Base-by-base conservation (phyloP, 2,888 invertebrate species). In the Nematopogon swammerdamellus region DNA sequence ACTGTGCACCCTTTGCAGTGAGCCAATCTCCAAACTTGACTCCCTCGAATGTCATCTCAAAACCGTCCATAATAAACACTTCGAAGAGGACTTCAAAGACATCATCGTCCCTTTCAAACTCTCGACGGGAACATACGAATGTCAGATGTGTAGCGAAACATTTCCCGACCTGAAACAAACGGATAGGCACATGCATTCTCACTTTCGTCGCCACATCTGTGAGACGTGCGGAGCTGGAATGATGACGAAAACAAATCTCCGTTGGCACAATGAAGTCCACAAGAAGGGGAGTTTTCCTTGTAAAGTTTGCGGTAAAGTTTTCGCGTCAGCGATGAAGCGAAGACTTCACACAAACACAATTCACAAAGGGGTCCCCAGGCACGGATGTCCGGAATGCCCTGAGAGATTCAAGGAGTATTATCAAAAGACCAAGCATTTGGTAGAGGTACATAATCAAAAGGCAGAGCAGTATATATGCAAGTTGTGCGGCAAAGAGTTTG, bases 401-500 rank as follows among this genome's bases (percentile, higher is more conserved):
- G 76, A 76, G 11, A 76, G 77, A 10, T 79, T 79, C 49, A 72
- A 74, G 0, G 75, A 75, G 0, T 77, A 77, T 76, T 75, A 77
- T 52, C 55, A 74, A 1, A 57, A 76, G 4, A 74, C 72, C 51
- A 61, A 75, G 1, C 79, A 79, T 51, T 58, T 79, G 1, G 72
- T 75, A 69, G 79, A 79, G 57, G 67, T 72, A 11, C 79, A 79
- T 50, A 75, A 76, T 48, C 72, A 71, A 49, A 72, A 70, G 47
- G 72, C 77, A 0, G 75, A 74, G 50, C 70, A 70, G 67, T 77
- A 77, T 46, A 77, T 76, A 49, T 79, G 79, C 30, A 75, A 74
- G 0, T 73, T 76, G 11, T 79, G 79, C 47, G 73, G 74, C 53
- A 74, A 75, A 72, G 72, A 68, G 1, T 79, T 77, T 19, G 76